Percentiles rank a stretch among this genome's conserved stretches.
Evolutionary conservation across 1,140 invertebrate genomes (phyloP).

Genomic region (Tetramorium parvispinum): DNA sequence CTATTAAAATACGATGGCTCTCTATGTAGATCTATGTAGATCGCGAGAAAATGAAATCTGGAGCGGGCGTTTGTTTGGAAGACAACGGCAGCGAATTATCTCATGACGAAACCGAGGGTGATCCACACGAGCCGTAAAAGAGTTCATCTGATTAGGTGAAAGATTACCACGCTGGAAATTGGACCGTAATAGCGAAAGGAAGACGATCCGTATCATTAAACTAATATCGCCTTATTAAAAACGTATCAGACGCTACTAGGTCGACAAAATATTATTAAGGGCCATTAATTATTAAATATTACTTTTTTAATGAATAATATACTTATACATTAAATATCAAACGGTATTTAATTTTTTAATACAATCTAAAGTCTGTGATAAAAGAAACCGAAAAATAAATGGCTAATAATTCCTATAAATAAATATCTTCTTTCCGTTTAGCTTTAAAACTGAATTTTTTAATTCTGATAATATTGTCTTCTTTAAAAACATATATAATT

Average conservation of each 20-base stretch:
- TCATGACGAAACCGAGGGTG: slow-evolving; percentile 38
- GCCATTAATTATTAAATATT: not conserved
- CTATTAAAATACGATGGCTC: slow-evolving; percentile 33
- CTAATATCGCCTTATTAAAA: not conserved
- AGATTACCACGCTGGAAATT: not conserved
- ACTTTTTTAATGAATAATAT: not conserved
- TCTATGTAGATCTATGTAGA: slow-evolving; percentile 16
- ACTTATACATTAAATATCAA: not conserved
- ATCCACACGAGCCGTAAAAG: not conserved
- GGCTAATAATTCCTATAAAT: not conserved
- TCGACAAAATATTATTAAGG: not conserved
- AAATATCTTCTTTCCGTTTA: slow-evolving; percentile 3
- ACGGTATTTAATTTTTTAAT: not conserved
- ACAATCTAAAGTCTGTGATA: not conserved
- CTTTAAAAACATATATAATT: not conserved
- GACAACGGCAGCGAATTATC: slow-evolving; percentile 2
- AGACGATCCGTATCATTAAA: not conserved
- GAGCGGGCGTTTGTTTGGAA: slow-evolving; percentile 36
- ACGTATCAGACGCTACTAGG: not conserved
- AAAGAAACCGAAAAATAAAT: not conserved
- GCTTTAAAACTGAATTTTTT: not conserved
- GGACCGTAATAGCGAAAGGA: not conserved
- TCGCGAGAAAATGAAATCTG: slow-evolving; percentile 60
- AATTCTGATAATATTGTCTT: not conserved
- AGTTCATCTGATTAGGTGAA: slow-evolving; percentile 14